Evolutionary conservation across 2,113 vertebrate species (phyloP).

Genomic region (Solenodon paradoxus): DNA sequence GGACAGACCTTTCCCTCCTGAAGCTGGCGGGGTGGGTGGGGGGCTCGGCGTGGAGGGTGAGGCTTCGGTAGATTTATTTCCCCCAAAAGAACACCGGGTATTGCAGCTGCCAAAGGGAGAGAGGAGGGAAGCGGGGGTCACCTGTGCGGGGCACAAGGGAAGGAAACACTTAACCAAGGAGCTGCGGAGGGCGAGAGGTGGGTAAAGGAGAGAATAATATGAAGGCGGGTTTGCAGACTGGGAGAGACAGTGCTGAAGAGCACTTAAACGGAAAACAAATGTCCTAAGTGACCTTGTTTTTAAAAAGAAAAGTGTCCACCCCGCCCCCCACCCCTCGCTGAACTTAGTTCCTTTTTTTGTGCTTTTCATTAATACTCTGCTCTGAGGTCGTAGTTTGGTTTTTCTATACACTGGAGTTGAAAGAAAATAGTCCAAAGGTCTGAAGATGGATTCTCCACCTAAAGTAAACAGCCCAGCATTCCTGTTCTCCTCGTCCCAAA

Average conservation of each 20-base stretch:
- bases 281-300: slow-evolving; percentile 83
- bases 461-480: slow-evolving; percentile 96
- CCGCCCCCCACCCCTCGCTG: slow-evolving; percentile 82
- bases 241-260: slow-evolving; percentile 83
- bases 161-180: slow-evolving; percentile 79
- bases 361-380: slow-evolving; percentile 99
- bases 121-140: slow-evolving; percentile 56
- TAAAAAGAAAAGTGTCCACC: slow-evolving; percentile 77
- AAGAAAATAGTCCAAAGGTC: slow-evolving; percentile 91
- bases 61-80: slow-evolving; percentile 80
- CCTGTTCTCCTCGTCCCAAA: slow-evolving; percentile 88
- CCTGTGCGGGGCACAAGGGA: slow-evolving; percentile 50
- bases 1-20: slow-evolving; percentile 76
- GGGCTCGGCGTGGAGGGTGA: slow-evolving; percentile 75
- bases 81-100: slow-evolving; percentile 82
- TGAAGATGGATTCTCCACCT: slow-evolving; percentile 89
- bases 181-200: slow-evolving; percentile 29
- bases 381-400: slow-evolving; percentile 99
- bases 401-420: slow-evolving; percentile 98
- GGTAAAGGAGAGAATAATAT: not conserved
- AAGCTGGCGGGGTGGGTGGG: no score
- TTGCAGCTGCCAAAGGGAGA: slow-evolving; percentile 85
- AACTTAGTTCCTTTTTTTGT: slow-evolving; percentile 97
- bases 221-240: slow-evolving; percentile 22
- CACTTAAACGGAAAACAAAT: slow-evolving; percentile 83